Conservation (phyloP, 2,888 invertebrate genomes). For the Plagiodera versicolora region DNA sequence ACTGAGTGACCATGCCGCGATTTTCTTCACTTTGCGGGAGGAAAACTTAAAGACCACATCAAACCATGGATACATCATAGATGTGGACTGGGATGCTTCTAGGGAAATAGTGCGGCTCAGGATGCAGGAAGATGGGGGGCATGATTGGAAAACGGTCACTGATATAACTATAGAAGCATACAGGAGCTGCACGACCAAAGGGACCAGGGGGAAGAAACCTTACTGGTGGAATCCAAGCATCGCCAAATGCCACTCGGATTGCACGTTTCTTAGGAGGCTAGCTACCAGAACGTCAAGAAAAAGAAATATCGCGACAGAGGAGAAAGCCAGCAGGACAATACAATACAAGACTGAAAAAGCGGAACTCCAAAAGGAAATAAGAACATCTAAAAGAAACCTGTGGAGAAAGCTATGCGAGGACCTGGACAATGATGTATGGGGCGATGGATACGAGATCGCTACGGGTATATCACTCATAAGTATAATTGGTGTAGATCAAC, state of each 20-base stretch:
- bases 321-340: not conserved
- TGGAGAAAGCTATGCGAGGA: not conserved
- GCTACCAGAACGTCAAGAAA: not conserved
- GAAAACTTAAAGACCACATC: not conserved
- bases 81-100: not conserved
- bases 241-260: not conserved
- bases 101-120: not conserved
- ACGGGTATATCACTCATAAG: conserved; percentile 1
- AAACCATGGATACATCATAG: not conserved
- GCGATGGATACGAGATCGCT: not conserved
- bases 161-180: too few species aligned
- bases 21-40: not conserved
- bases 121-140: not conserved
- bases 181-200: not conserved
- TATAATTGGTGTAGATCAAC: conserved; percentile 5
- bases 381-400: not conserved
- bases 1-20: not conserved
- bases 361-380: not conserved
- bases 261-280: not conserved
- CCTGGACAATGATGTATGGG: not conserved
- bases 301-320: not conserved
- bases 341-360: not conserved
- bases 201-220: not conserved
- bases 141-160: not conserved
- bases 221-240: conserved; percentile 23